phyloP scores from a whole-genome alignment of 1,140 invertebrate species.

The Nebria ingens region DNA sequence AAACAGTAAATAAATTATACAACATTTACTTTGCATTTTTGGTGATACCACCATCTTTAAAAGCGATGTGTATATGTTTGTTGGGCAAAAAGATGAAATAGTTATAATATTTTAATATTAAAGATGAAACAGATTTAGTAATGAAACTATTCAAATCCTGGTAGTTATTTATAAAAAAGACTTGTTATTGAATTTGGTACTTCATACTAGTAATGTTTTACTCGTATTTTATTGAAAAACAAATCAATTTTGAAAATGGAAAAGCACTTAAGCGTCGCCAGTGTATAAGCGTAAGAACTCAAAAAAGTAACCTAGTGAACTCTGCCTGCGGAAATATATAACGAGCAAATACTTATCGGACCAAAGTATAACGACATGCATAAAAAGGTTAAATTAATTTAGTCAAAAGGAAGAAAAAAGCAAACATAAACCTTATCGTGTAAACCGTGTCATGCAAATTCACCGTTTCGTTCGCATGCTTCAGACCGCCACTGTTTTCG shows the following conservation, averaged over 20 bases:
- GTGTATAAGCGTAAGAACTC: too few species aligned
- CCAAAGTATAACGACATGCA: not conserved
- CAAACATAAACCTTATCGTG: slow-evolving; percentile 1
- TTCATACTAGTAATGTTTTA: not conserved
- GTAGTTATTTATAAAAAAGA: not conserved
- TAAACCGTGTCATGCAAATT: slow-evolving; percentile 4
- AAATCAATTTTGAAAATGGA: not conserved
- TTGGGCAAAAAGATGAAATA: too few species aligned
- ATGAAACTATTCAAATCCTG: not conserved
- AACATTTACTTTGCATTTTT: too few species aligned
- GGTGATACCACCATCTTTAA: too few species aligned
- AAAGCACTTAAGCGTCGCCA: not conserved
- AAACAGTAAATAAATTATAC: not conserved
- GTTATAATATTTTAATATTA: too few species aligned
- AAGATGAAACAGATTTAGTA: too few species aligned
- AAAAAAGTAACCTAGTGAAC: not conserved
- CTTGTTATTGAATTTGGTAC: not conserved
- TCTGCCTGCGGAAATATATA: not conserved
- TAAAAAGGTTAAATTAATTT: slow-evolving; percentile 10
- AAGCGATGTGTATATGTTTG: too few species aligned
- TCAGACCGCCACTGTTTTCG: not conserved
- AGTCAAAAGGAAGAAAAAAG: not conserved
- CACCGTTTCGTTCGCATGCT: slow-evolving; percentile 1
- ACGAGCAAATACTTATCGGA: not conserved
- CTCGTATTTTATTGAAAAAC: not conserved